These are phyloP conservation scores for Hypercompe scribonia DNA, from an alignment of 2,888 invertebrate genomes.

Conservation along the genomic window DNA sequence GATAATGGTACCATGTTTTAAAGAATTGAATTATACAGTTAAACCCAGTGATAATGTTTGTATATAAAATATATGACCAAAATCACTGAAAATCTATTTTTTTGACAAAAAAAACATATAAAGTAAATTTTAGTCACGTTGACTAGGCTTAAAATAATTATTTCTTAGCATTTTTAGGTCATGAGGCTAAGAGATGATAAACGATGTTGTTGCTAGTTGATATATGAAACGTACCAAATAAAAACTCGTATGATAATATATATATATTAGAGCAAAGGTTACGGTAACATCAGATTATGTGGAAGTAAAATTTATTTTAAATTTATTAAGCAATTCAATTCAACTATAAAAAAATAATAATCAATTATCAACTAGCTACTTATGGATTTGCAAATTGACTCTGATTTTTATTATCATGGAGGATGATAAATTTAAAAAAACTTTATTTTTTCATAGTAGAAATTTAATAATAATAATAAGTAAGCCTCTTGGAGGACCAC, in stretches of 20 bases:
- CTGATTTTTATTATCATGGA: background rate
- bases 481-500: too few species aligned
- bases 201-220: slow-evolving; percentile 77
- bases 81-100: background rate
- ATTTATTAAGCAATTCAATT: slow-evolving; percentile 48
- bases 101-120: background rate
- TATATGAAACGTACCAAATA: slow-evolving; percentile 70
- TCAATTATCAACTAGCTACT: background rate
- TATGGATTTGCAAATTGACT: background rate
- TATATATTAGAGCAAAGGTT: slow-evolving; percentile 76
- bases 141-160: slow-evolving; percentile 26
- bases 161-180: slow-evolving; percentile 74
- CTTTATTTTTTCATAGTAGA: background rate
- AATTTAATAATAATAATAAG: too few species aligned
- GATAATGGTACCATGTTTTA: slow-evolving; percentile 44
- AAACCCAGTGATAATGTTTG: background rate
- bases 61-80: background rate
- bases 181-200: slow-evolving; percentile 82
- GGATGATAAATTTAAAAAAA: background rate
- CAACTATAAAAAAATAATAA: slow-evolving; percentile 2
- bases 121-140: background rate
- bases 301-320: slow-evolving; percentile 50
- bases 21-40: background rate
- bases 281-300: slow-evolving; percentile 79
- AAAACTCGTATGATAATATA: slow-evolving; percentile 75